Base-by-base conservation (phyloP, 37 sponge, comb jelly and placozoan genomes). In the Spongilla lacustris region DNA sequence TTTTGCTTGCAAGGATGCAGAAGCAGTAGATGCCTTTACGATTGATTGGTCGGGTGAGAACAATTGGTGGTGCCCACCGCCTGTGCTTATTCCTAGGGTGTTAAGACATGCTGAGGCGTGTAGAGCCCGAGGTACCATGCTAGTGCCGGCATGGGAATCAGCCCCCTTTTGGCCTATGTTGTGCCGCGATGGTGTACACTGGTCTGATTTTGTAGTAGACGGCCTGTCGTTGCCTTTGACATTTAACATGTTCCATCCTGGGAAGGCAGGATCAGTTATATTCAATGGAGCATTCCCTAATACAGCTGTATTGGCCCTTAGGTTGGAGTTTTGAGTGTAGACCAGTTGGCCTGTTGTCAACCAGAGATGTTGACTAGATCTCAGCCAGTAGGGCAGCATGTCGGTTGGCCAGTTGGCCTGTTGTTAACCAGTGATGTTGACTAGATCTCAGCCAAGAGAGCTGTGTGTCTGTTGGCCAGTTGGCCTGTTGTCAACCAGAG, bases 21-120 rank as follows among this genome's bases (percentile, higher is more conserved):
- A 80, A 28, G 81, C 88, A 0, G 81, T 81, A 31, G 81, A 87
- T 81, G 87, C 87, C 22, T 87, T 87, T 48, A 87, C 87, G 11
- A 28, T 50, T 24, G 9, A 73, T 22, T 88, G 88, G 88, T 1
- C 26, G 0, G 88, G 48, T 9, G 88, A 88, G 30, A 74, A 34
- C 31, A 80, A 81, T 33, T 88, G 88, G 88, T 25, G 70, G 46
- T 70, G 81, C 27, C 88, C 88, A 1, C 88, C 82, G 26, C 36
- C 82, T n/a, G n/a, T n/a, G n/a, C n/a, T n/a, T n/a, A n/a, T n/a
- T n/a, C n/a, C n/a, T n/a, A n/a, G n/a, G n/a, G n/a, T n/a, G n/a
- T n/a, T 0, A n/a, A 29, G 9, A 46, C 41, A 41, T 41, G 41
- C 41, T 41, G 29, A 32, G 11, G 28, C n/a, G 8, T 81, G 68